Evolutionary conservation across 2,113 vertebrate genomes (phyloP), one percentile per base, ranked within the genome.

Genomic region (Planiliza haematocheilus): DNA sequence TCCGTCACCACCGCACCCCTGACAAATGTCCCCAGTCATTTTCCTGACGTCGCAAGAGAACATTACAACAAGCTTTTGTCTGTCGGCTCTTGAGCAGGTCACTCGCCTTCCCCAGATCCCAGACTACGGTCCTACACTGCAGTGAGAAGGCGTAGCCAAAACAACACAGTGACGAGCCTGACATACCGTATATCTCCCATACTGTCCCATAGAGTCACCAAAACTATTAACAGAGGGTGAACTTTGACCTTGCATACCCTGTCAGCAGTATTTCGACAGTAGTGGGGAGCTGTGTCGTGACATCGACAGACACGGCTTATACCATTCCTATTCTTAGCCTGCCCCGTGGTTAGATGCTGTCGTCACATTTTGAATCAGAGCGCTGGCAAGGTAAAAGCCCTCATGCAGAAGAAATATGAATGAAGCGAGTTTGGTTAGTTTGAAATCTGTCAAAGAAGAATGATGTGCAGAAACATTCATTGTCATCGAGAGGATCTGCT

Each of bases 321-420:
- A 58, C n/a, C 45, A 2, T 59, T 11, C 20, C 84, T 81, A 79
- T 79, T 89, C 58, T 85, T 76, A 76, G 82, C 77, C 48, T 0
- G 7, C 67, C 70, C 74, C 64, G 59, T 83, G 72, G 67, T 75
- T 37, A 59, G 55, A 77, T 20, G 67, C 74, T 79, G n/a, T 53
- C 0, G 24, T 53, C 68, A 36, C 61, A 38, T 71, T 85, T 53
- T 71, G 24, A 71, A 55, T 46, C 9, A 46, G 16, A 45, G 30
- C 39, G n/a, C 4, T 16, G 38, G 13, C 0, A 34, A 79, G n/a
- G 48, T 74, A 46, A 67, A 74, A 13, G 66, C 49, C 61, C 13
- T 53, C 43, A 48, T 45, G 39, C 48, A 53, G 66, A 3, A 16
- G 38, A 69, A 55, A 48, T 1, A 18, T 50, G 67, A 70, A 63